phyloP scores from a whole-genome alignment of 2,113 vertebrate genomes.

The Dinomys branickii region DNA sequence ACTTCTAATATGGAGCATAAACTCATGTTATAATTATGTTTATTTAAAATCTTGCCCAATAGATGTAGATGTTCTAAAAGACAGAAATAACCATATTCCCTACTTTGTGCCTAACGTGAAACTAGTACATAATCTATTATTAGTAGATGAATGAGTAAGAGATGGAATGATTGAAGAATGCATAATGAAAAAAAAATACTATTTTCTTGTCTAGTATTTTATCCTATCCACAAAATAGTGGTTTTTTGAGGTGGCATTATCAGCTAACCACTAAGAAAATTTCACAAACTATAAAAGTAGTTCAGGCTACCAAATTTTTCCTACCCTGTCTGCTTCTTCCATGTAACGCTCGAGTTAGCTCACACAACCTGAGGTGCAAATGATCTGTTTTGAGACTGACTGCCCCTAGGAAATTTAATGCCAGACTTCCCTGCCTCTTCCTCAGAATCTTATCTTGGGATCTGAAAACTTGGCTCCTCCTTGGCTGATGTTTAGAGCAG shows the following conservation, averaged over 20 bases:
- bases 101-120: neutral
- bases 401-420: neutral
- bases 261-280: neutral
- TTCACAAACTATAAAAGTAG: neutral
- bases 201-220: neutral
- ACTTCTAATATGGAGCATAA: neutral
- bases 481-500: neutral
- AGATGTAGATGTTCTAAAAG: neutral
- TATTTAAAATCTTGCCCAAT: neutral
- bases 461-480: neutral
- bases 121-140: neutral
- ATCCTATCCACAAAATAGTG: neutral
- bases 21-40: neutral
- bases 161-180: neutral
- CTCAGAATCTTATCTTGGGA: neutral
- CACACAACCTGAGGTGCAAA: neutral
- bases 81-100: neutral
- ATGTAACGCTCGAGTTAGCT: neutral
- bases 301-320: neutral
- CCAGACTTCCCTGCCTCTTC: neutral
- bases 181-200: neutral
- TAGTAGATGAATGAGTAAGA: neutral
- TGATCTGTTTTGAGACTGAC: neutral
- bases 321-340: neutral
- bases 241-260: neutral